Conservation (phyloP, 2,797 vertebrate genomes). For the Microchirus variegatus region DNA sequence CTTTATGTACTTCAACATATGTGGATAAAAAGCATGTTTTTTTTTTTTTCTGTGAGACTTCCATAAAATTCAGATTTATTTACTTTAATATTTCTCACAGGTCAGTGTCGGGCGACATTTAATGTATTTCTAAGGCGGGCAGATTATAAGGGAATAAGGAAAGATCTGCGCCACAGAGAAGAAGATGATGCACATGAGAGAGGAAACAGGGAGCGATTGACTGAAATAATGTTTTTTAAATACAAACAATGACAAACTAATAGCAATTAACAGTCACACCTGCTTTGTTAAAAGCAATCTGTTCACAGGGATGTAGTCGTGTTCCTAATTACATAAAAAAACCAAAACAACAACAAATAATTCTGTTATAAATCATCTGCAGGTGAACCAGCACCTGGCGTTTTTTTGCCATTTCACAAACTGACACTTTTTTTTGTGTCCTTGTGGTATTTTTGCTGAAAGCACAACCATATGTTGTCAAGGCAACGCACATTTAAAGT, state of each 20-base stretch:
- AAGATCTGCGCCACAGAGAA: conserved; percentile 8
- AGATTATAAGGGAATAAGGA: neutral
- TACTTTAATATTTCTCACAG: neutral
- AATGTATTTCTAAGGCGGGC: conserved; percentile 6
- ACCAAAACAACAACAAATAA: conserved; percentile 10
- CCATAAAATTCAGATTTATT: conserved; percentile 7
- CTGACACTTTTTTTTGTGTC: conserved; percentile 13
- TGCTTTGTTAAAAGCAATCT: conserved; percentile 52
- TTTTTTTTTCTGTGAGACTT: neutral
- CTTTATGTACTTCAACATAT: conserved; percentile 8
- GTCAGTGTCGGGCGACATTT: conserved; percentile 6
- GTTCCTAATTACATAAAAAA: conserved; percentile 24
- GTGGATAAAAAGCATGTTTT: neutral
- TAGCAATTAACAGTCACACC: conserved; percentile 42
- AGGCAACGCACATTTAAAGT: conserved; percentile 32
- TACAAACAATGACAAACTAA: conserved; percentile 1
- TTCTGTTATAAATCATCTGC: conserved; percentile 6
- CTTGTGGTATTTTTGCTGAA: conserved; percentile 41
- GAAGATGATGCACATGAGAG: conserved; percentile 21
- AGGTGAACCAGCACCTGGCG: conserved; percentile 17
- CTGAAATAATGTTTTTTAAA: conserved; percentile 38
- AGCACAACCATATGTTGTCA: conserved; percentile 33
- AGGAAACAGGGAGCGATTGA: conserved; percentile 48
- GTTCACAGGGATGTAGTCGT: conserved; percentile 18
- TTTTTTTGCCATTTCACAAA: conserved; percentile 25